Evolutionary conservation across 37 sponge, comb jelly and placozoan species (phyloP).

Genomic region (Eunapius fragilis): DNA sequence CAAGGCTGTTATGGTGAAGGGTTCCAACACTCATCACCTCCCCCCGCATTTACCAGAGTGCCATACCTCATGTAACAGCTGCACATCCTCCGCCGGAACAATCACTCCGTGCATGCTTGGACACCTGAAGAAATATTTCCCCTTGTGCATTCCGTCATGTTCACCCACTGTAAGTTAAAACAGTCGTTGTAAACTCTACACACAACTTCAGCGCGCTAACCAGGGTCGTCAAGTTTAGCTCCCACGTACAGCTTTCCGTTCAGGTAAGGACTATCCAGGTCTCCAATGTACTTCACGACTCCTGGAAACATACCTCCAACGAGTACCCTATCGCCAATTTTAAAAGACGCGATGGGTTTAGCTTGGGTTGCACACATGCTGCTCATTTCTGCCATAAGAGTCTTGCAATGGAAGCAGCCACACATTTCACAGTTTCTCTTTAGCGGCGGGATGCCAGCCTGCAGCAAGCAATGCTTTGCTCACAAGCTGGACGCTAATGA

Average conservation of each 20-base stretch:
- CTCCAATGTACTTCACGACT: conserved; percentile 75
- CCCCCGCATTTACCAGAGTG: no score
- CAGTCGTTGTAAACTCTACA: not conserved
- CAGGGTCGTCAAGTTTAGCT: conserved; percentile 83
- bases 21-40: not conserved
- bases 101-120: conserved; percentile 72
- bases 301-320: conserved; percentile 52
- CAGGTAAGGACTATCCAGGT: conserved; percentile 64
- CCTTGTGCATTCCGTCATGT: conserved; percentile 71
- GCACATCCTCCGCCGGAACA: conserved; percentile 52
- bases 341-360: conserved; percentile 15
- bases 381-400: conserved; percentile 21
- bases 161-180: conserved; percentile 55
- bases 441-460: conserved; percentile 32
- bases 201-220: conserved; percentile 23
- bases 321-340: conserved; percentile 73
- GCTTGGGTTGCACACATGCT: conserved; percentile 16
- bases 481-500: not conserved
- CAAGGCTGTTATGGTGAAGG: not conserved
- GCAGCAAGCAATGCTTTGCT: not conserved
- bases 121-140: conserved; percentile 85
- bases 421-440: conserved; percentile 28
- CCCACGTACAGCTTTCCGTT: conserved; percentile 62
- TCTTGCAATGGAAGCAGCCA: conserved; percentile 45
- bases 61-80: conserved; percentile 14